These are phyloP conservation scores for Apis laboriosa DNA, from an alignment of 1,140 invertebrate species.

Conservation along the genomic window DNA sequence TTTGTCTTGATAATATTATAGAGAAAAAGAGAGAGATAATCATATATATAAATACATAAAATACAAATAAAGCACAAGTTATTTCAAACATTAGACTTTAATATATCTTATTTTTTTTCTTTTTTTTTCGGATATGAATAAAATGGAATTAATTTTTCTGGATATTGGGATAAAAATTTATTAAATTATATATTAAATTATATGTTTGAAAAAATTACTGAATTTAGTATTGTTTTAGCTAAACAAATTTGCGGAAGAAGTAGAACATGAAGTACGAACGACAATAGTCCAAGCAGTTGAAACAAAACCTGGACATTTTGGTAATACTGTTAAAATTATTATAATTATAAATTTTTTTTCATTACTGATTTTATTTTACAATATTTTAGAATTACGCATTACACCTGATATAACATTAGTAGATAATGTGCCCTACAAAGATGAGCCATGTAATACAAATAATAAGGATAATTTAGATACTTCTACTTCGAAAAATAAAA, in stretches of 20 bases:
- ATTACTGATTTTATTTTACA: neutral
- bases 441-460: slow-evolving; percentile 48
- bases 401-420: slow-evolving; percentile 82
- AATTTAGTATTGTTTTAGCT: slow-evolving; percentile 79
- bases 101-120: too few species aligned
- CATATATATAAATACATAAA: too few species aligned
- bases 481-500: slow-evolving; percentile 5
- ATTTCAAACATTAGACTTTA: too few species aligned
- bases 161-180: too few species aligned
- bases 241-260: slow-evolving; percentile 83
- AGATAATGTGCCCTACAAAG: slow-evolving; percentile 82
- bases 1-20: neutral
- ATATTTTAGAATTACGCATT: slow-evolving; percentile 80
- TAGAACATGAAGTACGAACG: slow-evolving; percentile 85
- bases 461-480: slow-evolving; percentile 32
- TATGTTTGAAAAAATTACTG: slow-evolving; percentile 3
- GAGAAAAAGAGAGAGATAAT: neutral
- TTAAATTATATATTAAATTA: neutral
- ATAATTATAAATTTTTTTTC: neutral
- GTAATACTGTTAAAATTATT: slow-evolving; percentile 71
- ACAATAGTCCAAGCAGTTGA: slow-evolving; percentile 85
- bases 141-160: too few species aligned
- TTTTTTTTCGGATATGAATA: too few species aligned
- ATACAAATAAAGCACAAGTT: too few species aligned
- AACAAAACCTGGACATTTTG: slow-evolving; percentile 83